Evolutionary conservation across 1,140 invertebrate genomes (phyloP).

Genomic region (Camponotus pennsylvanicus): DNA sequence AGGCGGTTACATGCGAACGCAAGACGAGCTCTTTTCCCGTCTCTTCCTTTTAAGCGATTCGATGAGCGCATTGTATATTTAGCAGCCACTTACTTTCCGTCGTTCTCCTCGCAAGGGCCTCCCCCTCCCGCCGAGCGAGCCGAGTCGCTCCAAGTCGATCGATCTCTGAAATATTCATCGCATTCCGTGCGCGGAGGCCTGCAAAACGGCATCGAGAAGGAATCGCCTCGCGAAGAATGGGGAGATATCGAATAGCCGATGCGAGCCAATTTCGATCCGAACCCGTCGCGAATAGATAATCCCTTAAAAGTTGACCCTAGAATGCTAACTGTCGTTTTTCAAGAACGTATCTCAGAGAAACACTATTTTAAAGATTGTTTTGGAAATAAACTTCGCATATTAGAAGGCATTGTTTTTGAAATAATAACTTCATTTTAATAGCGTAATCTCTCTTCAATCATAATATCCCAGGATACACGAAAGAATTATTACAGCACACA

Average conservation of each 20-base stretch:
- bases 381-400: background rate
- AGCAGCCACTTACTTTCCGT: conserved; percentile 70
- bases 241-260: conserved; percentile 59
- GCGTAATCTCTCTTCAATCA: background rate
- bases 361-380: background rate
- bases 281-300: conserved; percentile 41
- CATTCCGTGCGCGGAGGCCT: conserved; percentile 64
- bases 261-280: conserved; percentile 41
- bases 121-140: conserved; percentile 11
- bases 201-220: conserved; percentile 51
- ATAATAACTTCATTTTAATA: background rate
- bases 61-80: conserved; percentile 73
- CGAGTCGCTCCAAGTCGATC: conserved; percentile 74
- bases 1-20: conserved; percentile 25
- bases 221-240: conserved; percentile 52
- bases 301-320: background rate
- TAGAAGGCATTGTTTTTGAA: background rate
- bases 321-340: background rate
- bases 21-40: conserved; percentile 26
- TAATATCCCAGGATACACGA: background rate
- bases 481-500: background rate
- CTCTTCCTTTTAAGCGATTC: conserved; percentile 52
- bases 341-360: background rate
- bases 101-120: conserved; percentile 34
- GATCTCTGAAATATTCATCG: conserved; percentile 80